phyloP scores from a whole-genome alignment of 2,888 invertebrate genomes.

The Drosophila demipolita region DNA sequence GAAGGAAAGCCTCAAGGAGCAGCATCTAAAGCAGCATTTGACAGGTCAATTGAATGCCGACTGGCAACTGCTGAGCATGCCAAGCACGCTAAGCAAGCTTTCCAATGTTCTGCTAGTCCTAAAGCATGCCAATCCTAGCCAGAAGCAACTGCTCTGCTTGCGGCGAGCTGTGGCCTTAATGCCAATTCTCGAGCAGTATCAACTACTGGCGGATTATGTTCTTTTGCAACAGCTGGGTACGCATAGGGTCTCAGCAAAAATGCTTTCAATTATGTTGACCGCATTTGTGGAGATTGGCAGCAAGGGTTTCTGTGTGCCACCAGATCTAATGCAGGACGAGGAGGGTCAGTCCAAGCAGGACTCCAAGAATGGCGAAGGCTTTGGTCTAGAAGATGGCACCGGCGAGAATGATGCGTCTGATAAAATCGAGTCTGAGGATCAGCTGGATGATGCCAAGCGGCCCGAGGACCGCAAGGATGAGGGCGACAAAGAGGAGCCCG shows the following conservation, averaged over 20 bases:
- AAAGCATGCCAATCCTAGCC: conserved; percentile 84
- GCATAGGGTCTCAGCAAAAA: conserved; percentile 92
- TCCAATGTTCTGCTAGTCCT: conserved; percentile 85
- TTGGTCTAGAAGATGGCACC: conserved; percentile 96
- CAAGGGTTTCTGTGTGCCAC: conserved; percentile 97
- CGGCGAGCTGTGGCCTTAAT: conserved; percentile 80
- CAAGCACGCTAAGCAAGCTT: conserved; percentile 84
- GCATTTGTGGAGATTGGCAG: conserved; percentile 93
- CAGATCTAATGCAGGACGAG: conserved; percentile 92
- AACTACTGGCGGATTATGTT: conserved; percentile 91
- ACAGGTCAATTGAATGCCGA: conserved; percentile 88
- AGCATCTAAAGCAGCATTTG: conserved; percentile 89
- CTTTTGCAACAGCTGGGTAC: conserved; percentile 91
- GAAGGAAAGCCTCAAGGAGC: conserved; percentile 83
- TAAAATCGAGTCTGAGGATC: conserved; percentile 92
- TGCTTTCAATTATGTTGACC: conserved; percentile 92
- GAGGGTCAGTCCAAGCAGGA: conserved; percentile 87
- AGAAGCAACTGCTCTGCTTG: conserved; percentile 61
- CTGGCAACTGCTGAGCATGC: conserved; percentile 87
- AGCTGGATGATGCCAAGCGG: conserved; percentile 94
- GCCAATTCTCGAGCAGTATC: conserved; percentile 92
- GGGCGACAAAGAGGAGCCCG: conserved; percentile 89
- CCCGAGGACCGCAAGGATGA: conserved; percentile 89
- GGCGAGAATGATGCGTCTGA: conserved; percentile 97
- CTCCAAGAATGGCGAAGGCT: conserved; percentile 89